Base-by-base conservation (phyloP, 2,888 invertebrate species). In the Eristalis arbustorum region DNA sequence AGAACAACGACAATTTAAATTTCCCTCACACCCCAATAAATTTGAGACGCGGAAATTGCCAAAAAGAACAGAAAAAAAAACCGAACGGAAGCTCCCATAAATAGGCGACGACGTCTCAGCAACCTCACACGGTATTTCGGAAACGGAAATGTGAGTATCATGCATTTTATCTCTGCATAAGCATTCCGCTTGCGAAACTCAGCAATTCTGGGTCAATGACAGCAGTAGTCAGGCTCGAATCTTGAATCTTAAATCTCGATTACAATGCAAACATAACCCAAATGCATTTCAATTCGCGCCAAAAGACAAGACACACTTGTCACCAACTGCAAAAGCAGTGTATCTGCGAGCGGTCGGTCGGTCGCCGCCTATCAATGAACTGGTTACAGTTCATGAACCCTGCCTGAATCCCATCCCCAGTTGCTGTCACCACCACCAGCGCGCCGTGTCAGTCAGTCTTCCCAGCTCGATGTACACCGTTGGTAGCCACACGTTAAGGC, bases 311-410 rank as follows among this genome's bases (percentile, higher is more conserved):
- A 63, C 10, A 49, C 57, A 25, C 2, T 28, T 28, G 37, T 37
- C 71, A 10, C 18, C 57, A 56, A 23, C 49, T 25, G 28, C 72
- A 63, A 18, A 40, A 40, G 13, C 11, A n/a, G 10, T 13, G 10
- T n/a, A 25, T 42, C 56, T 56, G 57, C n/a, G n/a, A n/a, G n/a
- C n/a, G n/a, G n/a, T n/a, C n/a, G n/a, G n/a, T n/a, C n/a, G n/a
- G n/a, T n/a, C n/a, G n/a, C 25, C 25, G 25, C 22, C 28, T 14
- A 57, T 59, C 81, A 81, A 75, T 81, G 69, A 82, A 76, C 82
- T 57, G 22, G 57, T 77, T 67, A 40, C n/a, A 59, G 76, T 72
- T 72, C 82, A 73, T 62, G 76, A 82, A 82, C 82, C 72, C 40
- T 82, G 62, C 82, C 56, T 77, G 67, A 72, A 64, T 59, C 25